phyloP scores from a whole-genome alignment of 35 echinoderm and acorn worm genomes.

The Chiridota heheva region DNA sequence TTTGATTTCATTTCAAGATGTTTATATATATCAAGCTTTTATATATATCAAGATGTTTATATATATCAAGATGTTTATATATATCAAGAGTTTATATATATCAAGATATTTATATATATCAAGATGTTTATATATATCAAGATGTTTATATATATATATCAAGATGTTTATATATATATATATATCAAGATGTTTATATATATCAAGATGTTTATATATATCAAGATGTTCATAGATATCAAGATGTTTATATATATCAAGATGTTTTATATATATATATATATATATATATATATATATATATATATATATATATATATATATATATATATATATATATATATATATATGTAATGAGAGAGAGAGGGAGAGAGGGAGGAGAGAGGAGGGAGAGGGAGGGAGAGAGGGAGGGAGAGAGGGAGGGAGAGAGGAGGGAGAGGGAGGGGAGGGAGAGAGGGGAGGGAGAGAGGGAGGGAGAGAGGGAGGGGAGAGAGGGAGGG shows the following conservation, averaged over 20 bases:
- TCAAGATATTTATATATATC: background rate
- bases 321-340: slow-evolving; percentile 22
- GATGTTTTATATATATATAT: slow-evolving; percentile 25
- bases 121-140: background rate
- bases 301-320: slow-evolving; percentile 21
- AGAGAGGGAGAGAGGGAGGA: background rate
- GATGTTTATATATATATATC: background rate
- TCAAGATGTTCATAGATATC: background rate
- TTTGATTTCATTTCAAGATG: no score
- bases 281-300: slow-evolving; percentile 49
- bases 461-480: background rate
- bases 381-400: slow-evolving; percentile 9
- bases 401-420: background rate
- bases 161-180: slow-evolving; percentile 72
- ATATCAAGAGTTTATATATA: background rate
- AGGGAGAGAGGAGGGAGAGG: background rate
- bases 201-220: background rate
- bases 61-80: no score
- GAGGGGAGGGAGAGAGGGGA: background rate
- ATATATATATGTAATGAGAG: slow-evolving; percentile 37
- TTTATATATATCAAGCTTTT: no score
- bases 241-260: background rate
- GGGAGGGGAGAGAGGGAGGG: background rate
- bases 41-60: no score
- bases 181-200: slow-evolving; percentile 41